Percentiles rank a stretch among this genome's conserved stretches.
Conservation (phyloP, 2,113 vertebrate genomes). For the Lycocorax pyrrhopterus region DNA sequence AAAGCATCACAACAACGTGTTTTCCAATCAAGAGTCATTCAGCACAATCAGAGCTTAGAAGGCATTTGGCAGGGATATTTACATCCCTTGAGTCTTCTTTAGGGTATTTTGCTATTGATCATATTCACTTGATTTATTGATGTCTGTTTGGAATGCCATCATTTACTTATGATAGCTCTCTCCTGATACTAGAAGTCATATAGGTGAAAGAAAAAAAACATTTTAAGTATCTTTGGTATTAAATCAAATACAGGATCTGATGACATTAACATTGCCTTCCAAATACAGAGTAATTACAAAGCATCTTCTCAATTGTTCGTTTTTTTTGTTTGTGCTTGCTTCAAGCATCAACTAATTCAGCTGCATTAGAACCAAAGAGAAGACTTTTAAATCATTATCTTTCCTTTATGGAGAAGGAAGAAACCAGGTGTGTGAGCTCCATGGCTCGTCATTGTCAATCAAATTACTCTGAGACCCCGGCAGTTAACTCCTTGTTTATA, state of each 20-base stretch:
- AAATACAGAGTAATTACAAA: neutral
- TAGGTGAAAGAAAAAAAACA: neutral
- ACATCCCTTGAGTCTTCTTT: neutral
- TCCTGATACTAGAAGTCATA: neutral
- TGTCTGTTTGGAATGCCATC: neutral
- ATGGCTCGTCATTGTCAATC: neutral
- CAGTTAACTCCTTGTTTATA: neutral
- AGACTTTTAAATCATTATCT: neutral
- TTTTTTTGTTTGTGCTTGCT: neutral
- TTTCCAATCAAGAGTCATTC: neutral
- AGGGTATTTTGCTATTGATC: neutral
- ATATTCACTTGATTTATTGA: neutral
- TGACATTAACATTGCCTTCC: neutral
- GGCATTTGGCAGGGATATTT: neutral
- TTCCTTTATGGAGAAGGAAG: neutral
- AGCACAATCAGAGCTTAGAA: neutral
- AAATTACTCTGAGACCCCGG: neutral
- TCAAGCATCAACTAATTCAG: neutral
- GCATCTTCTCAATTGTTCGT: neutral
- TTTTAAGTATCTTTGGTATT: neutral
- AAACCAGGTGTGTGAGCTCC: neutral
- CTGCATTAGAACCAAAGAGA: neutral
- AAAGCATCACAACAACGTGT: neutral
- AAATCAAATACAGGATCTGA: neutral
- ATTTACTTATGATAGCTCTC: neutral